A percentile compares a stretch with the other conserved stretches of the same genome.
These are phyloP conservation scores for Chloroclystis v-ata DNA, from an alignment of 2,888 invertebrate genomes.

Conservation along the genomic window DNA sequence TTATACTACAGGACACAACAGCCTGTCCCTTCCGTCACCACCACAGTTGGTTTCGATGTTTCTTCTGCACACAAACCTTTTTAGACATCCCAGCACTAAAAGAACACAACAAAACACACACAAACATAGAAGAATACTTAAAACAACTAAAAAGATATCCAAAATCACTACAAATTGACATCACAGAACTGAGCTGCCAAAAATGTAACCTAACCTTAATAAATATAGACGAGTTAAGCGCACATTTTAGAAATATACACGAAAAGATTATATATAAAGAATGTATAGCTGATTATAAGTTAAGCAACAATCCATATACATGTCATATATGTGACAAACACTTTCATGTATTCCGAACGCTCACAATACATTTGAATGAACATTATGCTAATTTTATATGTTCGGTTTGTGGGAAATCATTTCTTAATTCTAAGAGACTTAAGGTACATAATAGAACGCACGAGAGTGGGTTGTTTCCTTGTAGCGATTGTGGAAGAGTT, in stretches of 20 bases:
- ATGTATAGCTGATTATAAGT: slow-evolving; percentile 65
- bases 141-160: slow-evolving; percentile 61
- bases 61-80: slow-evolving; percentile 59
- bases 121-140: slow-evolving; percentile 46
- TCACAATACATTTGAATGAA: slow-evolving; percentile 68
- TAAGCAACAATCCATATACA: slow-evolving; percentile 50
- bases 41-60: slow-evolving; percentile 69
- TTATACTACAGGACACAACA: slow-evolving; percentile 53
- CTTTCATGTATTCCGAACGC: slow-evolving; percentile 61
- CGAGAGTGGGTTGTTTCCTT: slow-evolving; percentile 61
- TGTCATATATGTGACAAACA: slow-evolving; percentile 57
- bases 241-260: slow-evolving; percentile 52
- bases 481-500: slow-evolving; percentile 54
- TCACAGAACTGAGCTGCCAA: slow-evolving; percentile 57
- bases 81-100: slow-evolving; percentile 54
- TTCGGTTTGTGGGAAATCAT: slow-evolving; percentile 71
- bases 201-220: slow-evolving; percentile 45
- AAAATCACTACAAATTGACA: slow-evolving; percentile 63
- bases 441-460: slow-evolving; percentile 72
- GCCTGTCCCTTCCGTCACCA: slow-evolving; percentile 66
- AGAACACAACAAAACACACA: slow-evolving; percentile 45
- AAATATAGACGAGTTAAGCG: slow-evolving; percentile 48
- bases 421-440: slow-evolving; percentile 65
- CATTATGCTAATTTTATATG: slow-evolving; percentile 73
- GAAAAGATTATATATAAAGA: slow-evolving; percentile 55